Evolutionary conservation across 2,888 invertebrate genomes (phyloP).

Genomic region (Blera fallax): DNA sequence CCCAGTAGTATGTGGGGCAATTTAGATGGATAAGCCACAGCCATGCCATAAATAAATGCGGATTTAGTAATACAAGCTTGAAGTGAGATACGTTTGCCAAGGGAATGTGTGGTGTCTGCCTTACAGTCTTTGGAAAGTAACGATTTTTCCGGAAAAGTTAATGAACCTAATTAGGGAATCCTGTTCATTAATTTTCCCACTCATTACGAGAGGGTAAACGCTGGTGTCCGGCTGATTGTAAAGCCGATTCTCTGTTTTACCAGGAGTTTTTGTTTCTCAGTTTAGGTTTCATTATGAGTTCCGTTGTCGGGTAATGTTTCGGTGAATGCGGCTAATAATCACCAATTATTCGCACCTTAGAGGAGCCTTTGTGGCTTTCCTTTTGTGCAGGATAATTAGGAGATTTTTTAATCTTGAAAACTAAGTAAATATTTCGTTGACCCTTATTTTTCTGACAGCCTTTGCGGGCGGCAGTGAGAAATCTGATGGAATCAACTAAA

Average conservation of each 20-base stretch:
- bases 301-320: background rate
- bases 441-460: too few relatives aligned
- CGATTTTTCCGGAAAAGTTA: background rate
- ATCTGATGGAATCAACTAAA: too few relatives aligned
- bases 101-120: background rate
- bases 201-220: background rate
- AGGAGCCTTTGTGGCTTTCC: background rate
- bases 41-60: background rate
- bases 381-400: too few relatives aligned
- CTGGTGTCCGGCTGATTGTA: background rate
- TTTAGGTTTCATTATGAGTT: background rate
- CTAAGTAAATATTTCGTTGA: too few relatives aligned
- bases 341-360: background rate
- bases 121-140: background rate
- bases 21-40: background rate
- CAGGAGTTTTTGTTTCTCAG: background rate
- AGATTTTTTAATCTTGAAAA: too few relatives aligned
- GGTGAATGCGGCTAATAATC: background rate
- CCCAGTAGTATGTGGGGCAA: background rate
- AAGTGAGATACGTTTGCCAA: background rate
- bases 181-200: background rate
- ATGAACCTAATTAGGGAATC: background rate
- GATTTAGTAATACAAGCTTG: background rate
- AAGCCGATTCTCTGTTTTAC: background rate
- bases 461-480: too few relatives aligned